Evolutionary conservation across 2,113 vertebrate species (phyloP), one percentile per base, ranked within the genome.

Genomic region (Serinus canaria): DNA sequence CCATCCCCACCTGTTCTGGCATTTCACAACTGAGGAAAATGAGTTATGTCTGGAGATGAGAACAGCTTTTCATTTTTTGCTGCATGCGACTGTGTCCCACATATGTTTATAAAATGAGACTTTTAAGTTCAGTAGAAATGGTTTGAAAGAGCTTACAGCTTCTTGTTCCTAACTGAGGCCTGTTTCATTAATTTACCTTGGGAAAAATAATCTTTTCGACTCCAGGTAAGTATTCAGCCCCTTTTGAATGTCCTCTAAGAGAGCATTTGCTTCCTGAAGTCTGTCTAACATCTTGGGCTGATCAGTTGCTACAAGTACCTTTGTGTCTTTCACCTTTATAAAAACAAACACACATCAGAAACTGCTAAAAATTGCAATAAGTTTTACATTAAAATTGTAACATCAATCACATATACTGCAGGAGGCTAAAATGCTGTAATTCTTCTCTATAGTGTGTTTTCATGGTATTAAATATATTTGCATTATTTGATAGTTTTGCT

Each of bases 191-290:
- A 27, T 66, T 94, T 98, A 99, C 98, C 98, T 99, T 96, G 98
- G 98, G 74, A 98, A 98, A 97, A 97, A 98, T 3, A 98, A 97
- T 78, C 98, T 98, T 96, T 99, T 99, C 89, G 98, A 98, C 91
- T 99, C 99, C 94, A 99, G 95, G 94, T 99, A 99, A 55, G 96
- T 97, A 96, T 99, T 99, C 50, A 99, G 97, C 17, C 98, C 98
- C 69, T 97, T 98, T 30, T 98, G 98, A 94, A 99, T 98, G 21
- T 99, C 98, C 84, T 98, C 98, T 91, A 99, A 96, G 67, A 98
- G 97, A 47, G 60, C 1, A 84, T 99, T 99, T 87, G 99, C 98
- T 97, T 99, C 98, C 53, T 98, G 98, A 88, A 99, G 98, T 79
- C 97, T 98, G 46, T 98, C 97, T 66, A 98, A 95, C 98, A 99